Evolutionary conservation across 2,888 invertebrate genomes (phyloP), one percentile per base, ranked within the genome.

Genomic region (Pseudococcus longispinus): DNA sequence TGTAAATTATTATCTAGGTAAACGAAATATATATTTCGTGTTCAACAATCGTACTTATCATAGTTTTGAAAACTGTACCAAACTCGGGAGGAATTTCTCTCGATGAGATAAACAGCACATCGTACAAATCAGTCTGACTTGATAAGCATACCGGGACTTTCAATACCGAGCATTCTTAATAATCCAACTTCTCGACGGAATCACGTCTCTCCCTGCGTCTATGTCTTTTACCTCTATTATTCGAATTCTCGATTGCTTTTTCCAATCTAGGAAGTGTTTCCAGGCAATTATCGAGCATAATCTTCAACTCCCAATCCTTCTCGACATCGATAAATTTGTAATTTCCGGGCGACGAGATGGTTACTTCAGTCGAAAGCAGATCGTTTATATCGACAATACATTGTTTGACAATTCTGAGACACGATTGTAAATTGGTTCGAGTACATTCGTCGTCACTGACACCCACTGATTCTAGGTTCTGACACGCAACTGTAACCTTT

Each of bases 181-280:
- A 18, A 4, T 70, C 70, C 26, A 70, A 1, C 13, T 29, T 70
- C 11, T 70, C 70, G 18, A 32, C 18, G 5, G 26, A 29, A 8
- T 80, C 42, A 4, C 11, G 20, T 42, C 29, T 80, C n/a, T 80
- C 77, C 23, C 42, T 37, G 26, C 42, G 26, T 23, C 42, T 80
- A 42, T 42, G 42, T 20, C 77, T 42, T 80, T 42, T 80, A n/a
- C 20, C 26, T 11, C 20, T 26, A 80, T 23, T 42, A 42, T 26
- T 42, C 9, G 42, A 80, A 80, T 42, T 42, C 18, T 80, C 77
- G 42, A 80, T 80, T 13, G 42, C 77, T 8, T 29, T 80, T 42
- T 80, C 77, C 20, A 80, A 42, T 42, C 77, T 80, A n/a, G 77
- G 77, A 80, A 80, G 77, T 5, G 37, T 37, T 42, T 80, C 37